A percentile compares a stretch with the other conserved stretches of the same genome.
phyloP scores from a whole-genome alignment of 2,797 vertebrate genomes.

The Sparus aurata region DNA sequence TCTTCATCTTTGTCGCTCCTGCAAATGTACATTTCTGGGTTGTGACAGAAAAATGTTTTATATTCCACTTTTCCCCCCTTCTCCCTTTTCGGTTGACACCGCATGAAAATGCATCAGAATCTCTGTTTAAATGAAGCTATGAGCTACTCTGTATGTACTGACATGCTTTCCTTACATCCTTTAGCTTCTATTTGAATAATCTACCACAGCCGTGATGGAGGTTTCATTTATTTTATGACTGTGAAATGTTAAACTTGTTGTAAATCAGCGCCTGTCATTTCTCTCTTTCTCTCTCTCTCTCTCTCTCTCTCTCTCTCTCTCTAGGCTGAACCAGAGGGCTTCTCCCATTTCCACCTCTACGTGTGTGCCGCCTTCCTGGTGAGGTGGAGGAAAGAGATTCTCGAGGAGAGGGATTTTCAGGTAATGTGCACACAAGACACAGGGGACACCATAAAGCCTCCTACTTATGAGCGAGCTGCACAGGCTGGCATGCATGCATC shows the following conservation, averaged over 20 bases:
- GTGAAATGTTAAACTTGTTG: constrained; percentile 28
- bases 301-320: constrained; percentile 39
- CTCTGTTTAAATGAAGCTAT: constrained; percentile 16
- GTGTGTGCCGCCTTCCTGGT: constrained; percentile 98
- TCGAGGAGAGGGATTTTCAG: constrained; percentile 97
- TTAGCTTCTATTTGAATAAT: constrained; percentile 12
- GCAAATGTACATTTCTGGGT: constrained; percentile 57
- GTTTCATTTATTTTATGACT: constrained; percentile 13
- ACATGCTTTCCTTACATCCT: constrained; percentile 7
- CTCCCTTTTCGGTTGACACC: constrained; percentile 22
- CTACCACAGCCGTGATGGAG: background rate
- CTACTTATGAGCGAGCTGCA: background rate
- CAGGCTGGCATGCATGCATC: background rate
- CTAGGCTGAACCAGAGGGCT: constrained; percentile 97
- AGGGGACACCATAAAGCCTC: constrained; percentile 20
- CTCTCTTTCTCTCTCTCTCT: constrained; percentile 11
- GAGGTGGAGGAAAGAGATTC: constrained; percentile 95
- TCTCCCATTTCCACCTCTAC: constrained; percentile 98
- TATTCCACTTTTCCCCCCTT: background rate
- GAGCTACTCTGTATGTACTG: background rate
- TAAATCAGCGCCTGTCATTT: constrained; percentile 2
- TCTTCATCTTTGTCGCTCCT: constrained; percentile 34
- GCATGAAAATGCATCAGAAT: constrained; percentile 24
- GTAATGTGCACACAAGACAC: constrained; percentile 80
- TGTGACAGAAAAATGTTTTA: constrained; percentile 33